Conservation (phyloP, 2,888 invertebrate genomes). For the Meghimatium bilineatum region DNA sequence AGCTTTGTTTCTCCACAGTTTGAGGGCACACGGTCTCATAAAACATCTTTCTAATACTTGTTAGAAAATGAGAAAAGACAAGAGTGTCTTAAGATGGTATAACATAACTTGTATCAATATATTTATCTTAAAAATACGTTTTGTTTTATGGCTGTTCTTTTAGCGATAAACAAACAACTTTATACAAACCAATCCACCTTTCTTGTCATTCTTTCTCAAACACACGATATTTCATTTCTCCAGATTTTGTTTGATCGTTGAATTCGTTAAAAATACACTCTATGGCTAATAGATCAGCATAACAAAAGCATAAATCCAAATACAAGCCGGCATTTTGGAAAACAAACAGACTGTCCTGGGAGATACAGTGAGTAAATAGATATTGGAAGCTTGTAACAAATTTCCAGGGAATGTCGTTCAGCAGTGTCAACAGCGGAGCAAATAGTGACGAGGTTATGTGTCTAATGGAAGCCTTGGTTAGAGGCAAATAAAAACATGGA, state of each 20-base stretch:
- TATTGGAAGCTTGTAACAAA: constrained; percentile 16
- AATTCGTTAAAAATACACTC: not conserved
- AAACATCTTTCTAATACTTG: not conserved
- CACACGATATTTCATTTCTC: not conserved
- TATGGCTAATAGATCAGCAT: not conserved
- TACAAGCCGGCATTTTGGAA: constrained; percentile 20
- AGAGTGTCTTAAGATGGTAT: not conserved
- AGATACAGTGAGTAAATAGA: constrained; percentile 35
- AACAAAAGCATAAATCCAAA: constrained; percentile 19
- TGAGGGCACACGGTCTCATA: not conserved
- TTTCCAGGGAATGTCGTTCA: constrained; percentile 8
- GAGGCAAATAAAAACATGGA: not conserved
- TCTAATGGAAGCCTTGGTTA: constrained; percentile 22
- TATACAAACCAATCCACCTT: too few species aligned
- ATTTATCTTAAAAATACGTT: not conserved
- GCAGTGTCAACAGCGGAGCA: constrained; percentile 31
- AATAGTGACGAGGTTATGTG: constrained; percentile 13
- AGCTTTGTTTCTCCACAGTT: constrained; percentile 21
- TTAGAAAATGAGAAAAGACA: not conserved
- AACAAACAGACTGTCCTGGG: constrained; percentile 12
- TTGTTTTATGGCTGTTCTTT: not conserved
- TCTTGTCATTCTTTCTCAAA: not conserved
- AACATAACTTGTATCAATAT: not conserved
- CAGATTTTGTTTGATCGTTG: not conserved
- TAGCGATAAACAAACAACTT: not conserved